Evolutionary conservation across 2,797 vertebrate species (phyloP), one percentile per base, ranked within the genome.

Genomic region (Fringilla coelebs): DNA sequence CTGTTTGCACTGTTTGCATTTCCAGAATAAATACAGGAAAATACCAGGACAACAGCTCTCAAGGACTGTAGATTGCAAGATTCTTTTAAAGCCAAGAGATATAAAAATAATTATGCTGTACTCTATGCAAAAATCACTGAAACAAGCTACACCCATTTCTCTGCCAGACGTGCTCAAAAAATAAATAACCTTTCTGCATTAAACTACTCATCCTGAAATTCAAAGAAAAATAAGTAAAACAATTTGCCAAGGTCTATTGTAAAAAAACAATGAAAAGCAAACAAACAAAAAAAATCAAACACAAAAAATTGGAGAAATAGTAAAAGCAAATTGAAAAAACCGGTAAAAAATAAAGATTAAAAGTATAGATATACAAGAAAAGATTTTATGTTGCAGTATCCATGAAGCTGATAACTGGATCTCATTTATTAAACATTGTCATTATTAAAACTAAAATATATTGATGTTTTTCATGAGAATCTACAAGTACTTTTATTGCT

Each of bases 401-500:
- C 89, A 96, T 88, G 70, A 93, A 80, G 74, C 71, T 95, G 82
- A 96, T 96, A 96, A 97, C 90, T 97, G 55, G 45, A 93, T 89
- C 86, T 96, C 96, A 96, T 97, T 98, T 97, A 97, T 97, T 97
- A 97, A 97, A 95, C 31, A 90, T 78, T 97, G 94, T 97, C 96
- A 95, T 98, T 97, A 98, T 97, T 97, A 96, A 98, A 97, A 91
- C 92, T 72, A 96, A 97, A 97, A 96, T 96, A 97, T 96, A 97
- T 97, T 95, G 95, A 96, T 95, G 67, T 92, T 98, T 97, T 98
- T 96, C 94, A 97, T 95, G 92, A 96, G 89, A 96, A 89, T 91
- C 72, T 89, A 85, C 96, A 97, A 97, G 85, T 94, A 87, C 81
- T 97, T 97, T 97, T 97, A 98, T 96, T 95, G 94, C 93, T 97